phyloP scores from a whole-genome alignment of 2,888 invertebrate genomes.

The Acholoe squamosa region DNA sequence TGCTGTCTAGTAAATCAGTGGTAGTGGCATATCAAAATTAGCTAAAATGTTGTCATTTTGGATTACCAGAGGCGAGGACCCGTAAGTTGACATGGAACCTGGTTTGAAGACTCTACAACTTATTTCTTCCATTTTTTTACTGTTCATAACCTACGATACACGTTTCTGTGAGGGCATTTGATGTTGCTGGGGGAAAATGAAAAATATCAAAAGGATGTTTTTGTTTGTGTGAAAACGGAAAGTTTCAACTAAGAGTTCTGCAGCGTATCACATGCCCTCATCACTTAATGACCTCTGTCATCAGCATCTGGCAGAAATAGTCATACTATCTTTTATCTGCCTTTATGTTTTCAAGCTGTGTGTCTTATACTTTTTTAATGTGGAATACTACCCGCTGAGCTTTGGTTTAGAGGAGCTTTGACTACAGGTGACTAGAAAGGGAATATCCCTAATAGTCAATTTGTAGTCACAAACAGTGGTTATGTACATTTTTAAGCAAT shows the following conservation, averaged over 20 bases:
- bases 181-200: background rate
- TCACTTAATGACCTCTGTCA: background rate
- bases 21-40: background rate
- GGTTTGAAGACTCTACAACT: constrained; percentile 10
- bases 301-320: background rate
- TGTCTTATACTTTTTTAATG: background rate
- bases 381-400: background rate
- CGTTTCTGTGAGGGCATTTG: background rate
- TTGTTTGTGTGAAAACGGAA: background rate
- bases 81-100: constrained; percentile 52
- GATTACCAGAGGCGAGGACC: constrained; percentile 53
- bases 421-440: background rate
- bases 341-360: background rate
- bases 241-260: too few relatives aligned
- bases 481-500: background rate
- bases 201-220: background rate
- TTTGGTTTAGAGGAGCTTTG: background rate
- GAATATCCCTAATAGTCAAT: background rate
- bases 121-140: background rate
- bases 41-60: constrained; percentile 36
- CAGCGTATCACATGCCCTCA: background rate
- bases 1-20: too few relatives aligned
- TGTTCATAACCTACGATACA: background rate
- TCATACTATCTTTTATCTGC: background rate
- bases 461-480: background rate